Percentiles rank a stretch among this genome's conserved stretches.
Evolutionary conservation across 2,113 vertebrate species (phyloP).

Genomic region (Anguilla japonica): DNA sequence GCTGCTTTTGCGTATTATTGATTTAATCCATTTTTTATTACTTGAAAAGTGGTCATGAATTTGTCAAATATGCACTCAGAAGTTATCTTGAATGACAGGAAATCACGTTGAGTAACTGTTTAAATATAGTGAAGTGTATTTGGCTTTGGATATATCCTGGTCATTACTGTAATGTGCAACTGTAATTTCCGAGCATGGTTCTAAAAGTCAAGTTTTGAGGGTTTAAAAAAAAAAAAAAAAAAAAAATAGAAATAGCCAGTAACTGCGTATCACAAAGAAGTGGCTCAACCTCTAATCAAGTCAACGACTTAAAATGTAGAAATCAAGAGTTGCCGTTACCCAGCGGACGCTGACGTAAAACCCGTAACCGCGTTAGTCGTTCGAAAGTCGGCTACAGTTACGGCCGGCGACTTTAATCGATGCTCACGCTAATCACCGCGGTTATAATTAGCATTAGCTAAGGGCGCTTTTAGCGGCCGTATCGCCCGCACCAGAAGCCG

Average conservation of each 20-base stretch:
- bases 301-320: neutral
- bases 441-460: neutral
- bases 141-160: too few relatives aligned
- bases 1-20: neutral
- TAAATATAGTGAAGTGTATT: too few relatives aligned
- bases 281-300: neutral
- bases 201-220: neutral
- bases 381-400: neutral
- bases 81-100: neutral
- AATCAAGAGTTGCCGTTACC: neutral
- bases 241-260: neutral
- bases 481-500: neutral
- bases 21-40: too few relatives aligned
- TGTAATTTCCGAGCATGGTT: too few relatives aligned
- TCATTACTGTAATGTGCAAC: neutral
- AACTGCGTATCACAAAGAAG: neutral
- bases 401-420: neutral
- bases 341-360: neutral
- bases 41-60: neutral
- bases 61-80: neutral
- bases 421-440: neutral
- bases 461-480: neutral
- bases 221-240: neutral
- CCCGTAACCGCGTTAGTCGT: neutral
- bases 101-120: too few relatives aligned